phyloP scores from a whole-genome alignment of 1,140 invertebrate species.

The Magallana gigas region DNA sequence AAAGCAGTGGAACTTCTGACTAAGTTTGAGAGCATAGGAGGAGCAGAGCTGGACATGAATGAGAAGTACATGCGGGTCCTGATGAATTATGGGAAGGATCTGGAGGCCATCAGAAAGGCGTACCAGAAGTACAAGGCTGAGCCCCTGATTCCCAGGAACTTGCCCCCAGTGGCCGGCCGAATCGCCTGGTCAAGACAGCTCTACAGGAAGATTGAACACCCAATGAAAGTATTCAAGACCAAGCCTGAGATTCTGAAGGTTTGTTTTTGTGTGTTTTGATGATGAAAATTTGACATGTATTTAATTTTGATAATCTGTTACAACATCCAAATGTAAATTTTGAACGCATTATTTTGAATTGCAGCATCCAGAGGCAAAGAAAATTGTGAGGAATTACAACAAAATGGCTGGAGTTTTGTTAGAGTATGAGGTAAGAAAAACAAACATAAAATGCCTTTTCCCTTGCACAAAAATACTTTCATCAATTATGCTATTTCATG shows the following conservation, averaged over 20 bases:
- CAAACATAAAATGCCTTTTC: background rate
- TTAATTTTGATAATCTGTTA: constrained; percentile 40
- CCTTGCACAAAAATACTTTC: background rate
- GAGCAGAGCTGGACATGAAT: constrained; percentile 77
- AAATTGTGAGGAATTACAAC: constrained; percentile 84
- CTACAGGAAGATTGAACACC: constrained; percentile 80
- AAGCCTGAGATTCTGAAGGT: constrained; percentile 78
- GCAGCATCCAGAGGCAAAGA: constrained; percentile 81
- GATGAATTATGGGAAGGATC: constrained; percentile 90
- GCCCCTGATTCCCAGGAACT: constrained; percentile 78
- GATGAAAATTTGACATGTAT: background rate
- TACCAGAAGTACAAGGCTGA: constrained; percentile 80
- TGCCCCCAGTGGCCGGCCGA: constrained; percentile 79
- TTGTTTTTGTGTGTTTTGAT: background rate
- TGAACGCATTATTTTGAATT: constrained; percentile 50
- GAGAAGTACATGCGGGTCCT: constrained; percentile 92
- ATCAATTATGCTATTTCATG: background rate
- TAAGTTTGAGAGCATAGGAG: constrained; percentile 78
- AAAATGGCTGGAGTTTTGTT: constrained; percentile 79
- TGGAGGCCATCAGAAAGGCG: constrained; percentile 88
- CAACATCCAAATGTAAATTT: background rate
- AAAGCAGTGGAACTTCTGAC: constrained; percentile 77
- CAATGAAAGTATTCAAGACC: constrained; percentile 82
- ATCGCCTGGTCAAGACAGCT: constrained; percentile 81
- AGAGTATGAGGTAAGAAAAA: constrained; percentile 76